Evolutionary conservation across 2,113 vertebrate genomes (phyloP).

Genomic region (Carollia perspicillata): DNA sequence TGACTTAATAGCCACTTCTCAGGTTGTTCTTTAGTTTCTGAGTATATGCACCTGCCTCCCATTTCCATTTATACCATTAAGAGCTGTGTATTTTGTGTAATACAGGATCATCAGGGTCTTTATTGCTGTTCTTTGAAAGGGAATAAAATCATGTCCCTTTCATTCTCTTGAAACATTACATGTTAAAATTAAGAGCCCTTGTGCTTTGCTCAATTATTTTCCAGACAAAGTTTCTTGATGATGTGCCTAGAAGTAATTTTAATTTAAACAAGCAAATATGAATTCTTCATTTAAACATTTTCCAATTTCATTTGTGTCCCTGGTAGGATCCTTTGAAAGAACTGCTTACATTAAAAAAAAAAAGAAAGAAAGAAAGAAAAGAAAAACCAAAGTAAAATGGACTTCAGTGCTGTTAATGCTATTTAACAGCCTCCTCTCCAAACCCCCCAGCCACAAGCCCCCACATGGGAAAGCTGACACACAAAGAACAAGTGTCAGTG

Average conservation of each 20-base stretch:
- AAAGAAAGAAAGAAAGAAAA: neutral
- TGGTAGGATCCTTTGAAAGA: conserved; percentile 43
- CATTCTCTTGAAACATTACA: conserved; percentile 51
- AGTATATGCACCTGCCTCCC: conserved; percentile 70
- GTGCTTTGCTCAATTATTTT: conserved; percentile 64
- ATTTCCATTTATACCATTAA: conserved; percentile 70
- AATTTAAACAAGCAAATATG: conserved; percentile 59
- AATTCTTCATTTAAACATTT: conserved; percentile 62
- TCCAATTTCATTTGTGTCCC: conserved; percentile 40
- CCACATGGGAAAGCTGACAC: neutral
- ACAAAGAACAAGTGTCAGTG: neutral
- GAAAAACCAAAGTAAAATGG: neutral
- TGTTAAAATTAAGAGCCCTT: conserved; percentile 65
- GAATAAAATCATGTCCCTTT: conserved; percentile 68
- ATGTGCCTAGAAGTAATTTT: conserved; percentile 57
- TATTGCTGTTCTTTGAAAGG: conserved; percentile 65
- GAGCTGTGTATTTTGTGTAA: conserved; percentile 24
- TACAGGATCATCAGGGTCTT: conserved; percentile 60
- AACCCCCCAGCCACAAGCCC: neutral
- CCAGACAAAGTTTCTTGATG: conserved; percentile 65
- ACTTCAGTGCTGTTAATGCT: neutral
- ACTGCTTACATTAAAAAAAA: neutral
- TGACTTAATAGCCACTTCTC: conserved; percentile 72
- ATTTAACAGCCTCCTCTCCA: neutral
- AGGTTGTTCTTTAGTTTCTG: conserved; percentile 66